These are phyloP conservation scores for Hecatera dysodea DNA, from an alignment of 2,888 invertebrate species.

Conservation along the genomic window DNA sequence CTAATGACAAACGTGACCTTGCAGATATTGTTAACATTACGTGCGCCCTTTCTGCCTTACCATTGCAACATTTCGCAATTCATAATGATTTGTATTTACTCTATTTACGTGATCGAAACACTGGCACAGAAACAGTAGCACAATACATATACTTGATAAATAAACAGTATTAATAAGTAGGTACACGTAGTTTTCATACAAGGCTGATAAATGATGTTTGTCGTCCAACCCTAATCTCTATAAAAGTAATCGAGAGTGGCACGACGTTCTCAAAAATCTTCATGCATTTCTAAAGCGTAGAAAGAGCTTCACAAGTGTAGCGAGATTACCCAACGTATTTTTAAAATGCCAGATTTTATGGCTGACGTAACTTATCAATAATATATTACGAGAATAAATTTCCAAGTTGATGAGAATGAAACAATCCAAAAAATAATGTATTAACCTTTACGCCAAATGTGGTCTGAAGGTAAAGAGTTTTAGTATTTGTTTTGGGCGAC, in stretches of 20 bases:
- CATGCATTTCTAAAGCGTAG: constrained; percentile 53
- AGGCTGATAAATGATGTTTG: background rate
- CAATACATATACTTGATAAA: background rate
- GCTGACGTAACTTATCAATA: constrained; percentile 42
- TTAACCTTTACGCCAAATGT: constrained; percentile 25
- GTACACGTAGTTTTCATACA: background rate
- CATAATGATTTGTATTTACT: constrained; percentile 35
- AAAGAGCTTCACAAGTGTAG: constrained; percentile 33
- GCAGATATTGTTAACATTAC: constrained; percentile 46
- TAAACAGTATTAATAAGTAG: background rate
- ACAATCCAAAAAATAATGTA: constrained; percentile 39
- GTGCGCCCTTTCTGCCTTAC: constrained; percentile 48
- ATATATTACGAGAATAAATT: constrained; percentile 52
- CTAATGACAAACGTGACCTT: constrained; percentile 53
- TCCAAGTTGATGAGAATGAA: constrained; percentile 43
- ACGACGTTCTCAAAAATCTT: constrained; percentile 33
- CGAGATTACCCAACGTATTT: constrained; percentile 38
- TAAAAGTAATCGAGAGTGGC: constrained; percentile 32
- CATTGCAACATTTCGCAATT: constrained; percentile 39
- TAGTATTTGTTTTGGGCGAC: constrained; percentile 32
- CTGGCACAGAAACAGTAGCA: background rate
- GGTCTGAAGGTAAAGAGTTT: constrained; percentile 15
- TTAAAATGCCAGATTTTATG: constrained; percentile 36
- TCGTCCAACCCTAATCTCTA: constrained; percentile 4
- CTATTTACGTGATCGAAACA: constrained; percentile 31